Percentiles rank a stretch among this genome's conserved stretches.
phyloP scores from a whole-genome alignment of 2,888 invertebrate genomes.

The Tenthredo amoena region DNA sequence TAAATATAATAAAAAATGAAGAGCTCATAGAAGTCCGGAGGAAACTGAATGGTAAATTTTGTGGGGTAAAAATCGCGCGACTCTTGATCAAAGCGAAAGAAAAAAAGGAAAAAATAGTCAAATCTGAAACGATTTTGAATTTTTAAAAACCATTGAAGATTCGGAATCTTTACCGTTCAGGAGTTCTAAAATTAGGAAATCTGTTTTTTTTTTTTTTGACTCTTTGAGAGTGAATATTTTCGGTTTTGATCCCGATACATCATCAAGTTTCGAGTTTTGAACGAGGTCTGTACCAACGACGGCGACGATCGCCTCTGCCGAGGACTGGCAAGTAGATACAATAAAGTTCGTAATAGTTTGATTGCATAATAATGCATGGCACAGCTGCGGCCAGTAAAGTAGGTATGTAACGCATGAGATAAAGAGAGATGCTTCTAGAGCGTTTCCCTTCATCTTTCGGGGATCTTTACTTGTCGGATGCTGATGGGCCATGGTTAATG shows the following conservation, averaged over 20 bases:
- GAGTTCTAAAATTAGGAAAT: no score
- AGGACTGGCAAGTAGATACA: slow-evolving; percentile 43
- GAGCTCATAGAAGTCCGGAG: not conserved
- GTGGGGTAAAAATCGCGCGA: not conserved
- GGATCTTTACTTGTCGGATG: slow-evolving; percentile 18
- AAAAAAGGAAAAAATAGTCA: no score
- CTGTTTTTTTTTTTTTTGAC: no score
- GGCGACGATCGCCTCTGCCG: not conserved
- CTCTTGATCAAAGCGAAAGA: not conserved
- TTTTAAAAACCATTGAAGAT: no score
- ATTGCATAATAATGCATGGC: slow-evolving; percentile 65
- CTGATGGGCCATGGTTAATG: slow-evolving; percentile 21
- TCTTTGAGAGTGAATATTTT: no score
- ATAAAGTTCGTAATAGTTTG: slow-evolving; percentile 63
- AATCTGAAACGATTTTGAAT: no score
- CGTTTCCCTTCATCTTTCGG: slow-evolving; percentile 12
- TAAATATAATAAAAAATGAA: not conserved
- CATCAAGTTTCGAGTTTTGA: slow-evolving; percentile 24
- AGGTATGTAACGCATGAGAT: not conserved
- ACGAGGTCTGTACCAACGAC: not conserved
- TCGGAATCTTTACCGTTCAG: no score
- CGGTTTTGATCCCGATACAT: not conserved
- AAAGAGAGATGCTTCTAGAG: not conserved
- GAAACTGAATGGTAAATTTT: not conserved
- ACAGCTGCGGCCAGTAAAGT: slow-evolving; percentile 37